phyloP scores from a whole-genome alignment of 2,888 invertebrate species.

The Lepidonotus clava region DNA sequence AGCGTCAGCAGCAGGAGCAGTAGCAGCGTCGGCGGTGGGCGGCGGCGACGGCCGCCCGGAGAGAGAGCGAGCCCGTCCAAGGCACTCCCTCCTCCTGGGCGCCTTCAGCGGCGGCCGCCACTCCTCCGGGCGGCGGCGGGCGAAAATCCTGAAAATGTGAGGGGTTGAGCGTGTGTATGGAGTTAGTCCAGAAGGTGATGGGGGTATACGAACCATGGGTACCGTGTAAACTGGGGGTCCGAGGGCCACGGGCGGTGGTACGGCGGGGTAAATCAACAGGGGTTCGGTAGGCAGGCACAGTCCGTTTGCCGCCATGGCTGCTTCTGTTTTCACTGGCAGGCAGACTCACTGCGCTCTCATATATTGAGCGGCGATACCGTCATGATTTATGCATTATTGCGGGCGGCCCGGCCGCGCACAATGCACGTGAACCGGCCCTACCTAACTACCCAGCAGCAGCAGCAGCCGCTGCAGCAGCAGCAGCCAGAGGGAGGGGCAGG shows the following conservation, averaged over 20 bases:
- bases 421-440: conserved; percentile 23
- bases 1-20: conserved; percentile 11
- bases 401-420: conserved; percentile 27
- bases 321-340: conserved; percentile 50
- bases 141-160: conserved; percentile 19
- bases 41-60: not conserved
- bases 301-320: conserved; percentile 55
- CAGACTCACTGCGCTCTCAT: conserved; percentile 44
- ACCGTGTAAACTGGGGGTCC: conserved; percentile 46
- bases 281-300: conserved; percentile 55
- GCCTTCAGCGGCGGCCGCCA: not conserved
- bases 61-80: too few relatives aligned
- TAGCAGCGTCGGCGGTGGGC: not conserved
- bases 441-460: conserved; percentile 36
- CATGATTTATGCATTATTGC: conserved; percentile 56
- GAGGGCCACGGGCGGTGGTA: conserved; percentile 47
- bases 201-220: conserved; percentile 50
- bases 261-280: conserved; percentile 55
- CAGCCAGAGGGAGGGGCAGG: conserved; percentile 25
- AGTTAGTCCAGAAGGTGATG: conserved; percentile 3
- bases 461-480: conserved; percentile 49
- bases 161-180: not conserved
- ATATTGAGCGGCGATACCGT: conserved; percentile 52
- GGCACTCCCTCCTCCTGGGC: not conserved
- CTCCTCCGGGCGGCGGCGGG: conserved; percentile 1